Conservation (phyloP, 2,797 vertebrate genomes). For the Glossophaga mutica region DNA sequence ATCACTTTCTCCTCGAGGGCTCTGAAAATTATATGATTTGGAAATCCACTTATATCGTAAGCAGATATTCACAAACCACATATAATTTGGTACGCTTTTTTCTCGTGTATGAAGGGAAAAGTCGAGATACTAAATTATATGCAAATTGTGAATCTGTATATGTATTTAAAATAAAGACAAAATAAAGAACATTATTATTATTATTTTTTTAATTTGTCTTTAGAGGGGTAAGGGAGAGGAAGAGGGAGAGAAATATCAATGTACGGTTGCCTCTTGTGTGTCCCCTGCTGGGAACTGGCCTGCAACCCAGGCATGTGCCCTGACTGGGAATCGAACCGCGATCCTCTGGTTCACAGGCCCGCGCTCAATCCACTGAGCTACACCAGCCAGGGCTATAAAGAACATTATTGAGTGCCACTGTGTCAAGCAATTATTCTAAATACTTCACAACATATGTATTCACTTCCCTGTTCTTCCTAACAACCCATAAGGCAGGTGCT, state of each 20-base stretch:
- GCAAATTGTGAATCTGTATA: not conserved
- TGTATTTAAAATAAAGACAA: not conserved
- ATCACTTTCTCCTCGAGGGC: not conserved
- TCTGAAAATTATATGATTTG: not conserved
- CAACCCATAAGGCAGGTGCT: not conserved
- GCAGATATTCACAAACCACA: not conserved
- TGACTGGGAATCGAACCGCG: too few relatives aligned
- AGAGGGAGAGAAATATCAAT: too few relatives aligned
- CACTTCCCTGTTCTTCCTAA: not conserved
- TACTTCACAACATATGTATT: not conserved
- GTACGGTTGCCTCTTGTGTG: too few relatives aligned
- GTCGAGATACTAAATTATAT: not conserved
- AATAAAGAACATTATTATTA: constrained; percentile 8
- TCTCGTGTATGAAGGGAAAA: not conserved
- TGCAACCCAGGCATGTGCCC: too few relatives aligned
- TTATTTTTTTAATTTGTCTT: too few relatives aligned
- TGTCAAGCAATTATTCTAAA: not conserved
- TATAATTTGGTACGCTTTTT: not conserved
- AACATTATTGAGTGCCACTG: not conserved
- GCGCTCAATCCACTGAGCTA: too few relatives aligned
- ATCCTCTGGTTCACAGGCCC: too few relatives aligned
- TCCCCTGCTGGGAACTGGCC: too few relatives aligned
- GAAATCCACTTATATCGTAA: not conserved
- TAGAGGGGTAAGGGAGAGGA: too few relatives aligned
- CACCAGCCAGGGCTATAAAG: too few relatives aligned